Evolutionary conservation across 2,888 invertebrate genomes (phyloP), one percentile per base, ranked within the genome.

Genomic region (Pristionchus japonicus): DNA sequence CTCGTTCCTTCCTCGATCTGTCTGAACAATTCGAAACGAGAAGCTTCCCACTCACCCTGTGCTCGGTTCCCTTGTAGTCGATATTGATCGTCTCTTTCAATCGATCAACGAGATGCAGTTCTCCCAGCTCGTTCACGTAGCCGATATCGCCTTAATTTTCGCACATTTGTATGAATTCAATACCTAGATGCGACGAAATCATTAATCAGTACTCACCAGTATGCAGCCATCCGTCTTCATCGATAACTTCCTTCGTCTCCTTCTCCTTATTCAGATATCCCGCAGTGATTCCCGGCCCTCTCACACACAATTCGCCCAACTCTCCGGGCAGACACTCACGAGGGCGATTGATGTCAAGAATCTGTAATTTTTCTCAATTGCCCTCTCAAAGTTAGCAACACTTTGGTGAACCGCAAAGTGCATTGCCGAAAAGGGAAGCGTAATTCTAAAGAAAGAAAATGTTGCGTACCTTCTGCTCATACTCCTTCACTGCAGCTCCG

Each of bases 171-270:
- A n/a, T n/a, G n/a, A 61, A 61, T 61, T 61, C 7, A 61, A 27
- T 2, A n/a, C 9, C n/a, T n/a, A 1, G 61, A 61, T 23, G 13
- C 15, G 31, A 64, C 6, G 27, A 7, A 64, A 27, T 9, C 9
- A 27, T n/a, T 3, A 27, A 64, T 2, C n/a, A n/a, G 31, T 31
- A 20, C 70, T 40, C 20, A 77, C 77, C 77, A 77, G 77, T 77
- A 17, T 77, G 77, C 11, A 77, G 9, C 77, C 77, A 77, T 77
- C 77, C 77, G 4, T 77, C 77, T 15, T 77, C 77, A 47, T 77
- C 77, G 13, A 77, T 77, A 3, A 77, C 11, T 27, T 77, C 43
- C 43, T 77, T 77, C 43, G 77, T 77, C 47, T 43, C 77, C n/a
- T 77, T 27, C 43, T 40, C 43, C 27, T 77, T 77, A 47, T 77